phyloP scores from a whole-genome alignment of 1,140 invertebrate genomes.

The Latrodectus geometricus region DNA sequence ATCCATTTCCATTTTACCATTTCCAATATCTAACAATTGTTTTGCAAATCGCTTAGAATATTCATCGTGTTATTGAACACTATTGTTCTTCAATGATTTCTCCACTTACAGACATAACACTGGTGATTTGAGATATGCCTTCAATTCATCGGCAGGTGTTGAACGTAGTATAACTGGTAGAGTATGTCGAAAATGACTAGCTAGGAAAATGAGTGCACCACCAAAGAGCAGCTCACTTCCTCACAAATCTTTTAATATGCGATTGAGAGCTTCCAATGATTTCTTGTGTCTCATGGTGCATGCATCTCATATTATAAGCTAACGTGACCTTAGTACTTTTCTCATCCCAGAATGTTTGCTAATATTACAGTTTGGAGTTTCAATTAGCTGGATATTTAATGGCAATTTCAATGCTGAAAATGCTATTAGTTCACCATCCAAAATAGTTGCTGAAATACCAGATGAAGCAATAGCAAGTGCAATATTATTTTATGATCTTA shows the following conservation, averaged over 20 bases:
- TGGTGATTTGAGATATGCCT: too few relatives aligned
- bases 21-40: too few relatives aligned
- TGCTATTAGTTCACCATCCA: too few relatives aligned
- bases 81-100: too few relatives aligned
- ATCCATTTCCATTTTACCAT: too few relatives aligned
- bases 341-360: conserved; percentile 19
- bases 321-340: conserved; percentile 46
- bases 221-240: background rate
- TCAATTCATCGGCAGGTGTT: conserved; percentile 46
- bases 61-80: too few relatives aligned
- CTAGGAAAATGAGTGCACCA: conserved; percentile 10
- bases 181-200: conserved; percentile 57
- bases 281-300: conserved; percentile 62
- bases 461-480: conserved; percentile 72
- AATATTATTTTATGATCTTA: conserved; percentile 64
- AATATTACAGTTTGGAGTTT: conserved; percentile 60
- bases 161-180: conserved; percentile 39
- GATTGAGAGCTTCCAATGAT: conserved; percentile 68
- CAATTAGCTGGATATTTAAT: conserved; percentile 61
- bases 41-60: too few relatives aligned
- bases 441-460: too few relatives aligned
- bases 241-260: conserved; percentile 66
- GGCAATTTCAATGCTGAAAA: conserved; percentile 71
- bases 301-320: conserved; percentile 66
- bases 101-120: too few relatives aligned